phyloP scores from a whole-genome alignment of 1,140 invertebrate species.

The Penaeus chinensis region DNA sequence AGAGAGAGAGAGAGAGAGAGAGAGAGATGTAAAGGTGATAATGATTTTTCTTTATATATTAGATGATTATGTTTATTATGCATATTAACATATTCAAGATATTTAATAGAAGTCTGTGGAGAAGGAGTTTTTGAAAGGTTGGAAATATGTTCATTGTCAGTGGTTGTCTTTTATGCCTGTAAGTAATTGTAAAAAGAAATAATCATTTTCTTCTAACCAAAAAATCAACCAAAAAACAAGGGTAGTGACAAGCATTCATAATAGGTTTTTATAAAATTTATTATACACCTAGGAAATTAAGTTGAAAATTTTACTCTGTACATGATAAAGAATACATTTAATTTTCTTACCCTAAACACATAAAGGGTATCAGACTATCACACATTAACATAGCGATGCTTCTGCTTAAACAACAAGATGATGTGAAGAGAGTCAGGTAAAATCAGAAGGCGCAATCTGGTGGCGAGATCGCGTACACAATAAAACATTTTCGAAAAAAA shows the following conservation, averaged over 20 bases:
- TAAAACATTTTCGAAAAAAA: too few species aligned
- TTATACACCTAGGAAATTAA: slow-evolving; percentile 60
- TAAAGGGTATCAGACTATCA: slow-evolving; percentile 37
- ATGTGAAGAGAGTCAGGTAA: slow-evolving; percentile 10
- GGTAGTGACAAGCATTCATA: slow-evolving; percentile 13
- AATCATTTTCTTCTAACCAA: not conserved
- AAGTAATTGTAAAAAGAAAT: not conserved
- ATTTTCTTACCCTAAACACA: slow-evolving; percentile 36
- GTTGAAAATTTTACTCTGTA: slow-evolving; percentile 61
- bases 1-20: too few species aligned
- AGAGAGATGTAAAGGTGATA: too few species aligned
- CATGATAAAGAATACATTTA: slow-evolving; percentile 53
- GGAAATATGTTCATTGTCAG: too few species aligned
- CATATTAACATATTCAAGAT: too few species aligned
- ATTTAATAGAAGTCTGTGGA: too few species aligned
- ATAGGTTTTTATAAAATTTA: slow-evolving; percentile 60
- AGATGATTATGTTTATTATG: too few species aligned
- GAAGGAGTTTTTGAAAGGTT: too few species aligned
- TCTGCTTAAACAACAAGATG: slow-evolving; percentile 25
- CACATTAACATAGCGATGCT: slow-evolving; percentile 27
- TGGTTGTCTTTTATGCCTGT: too few species aligned
- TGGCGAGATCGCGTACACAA: too few species aligned
- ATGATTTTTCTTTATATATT: too few species aligned
- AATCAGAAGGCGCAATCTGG: not conserved
- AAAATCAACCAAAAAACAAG: not conserved